Evolutionary conservation across 64 coral and sea anemone species (phyloP).

Genomic region (Montipora sp.): DNA sequence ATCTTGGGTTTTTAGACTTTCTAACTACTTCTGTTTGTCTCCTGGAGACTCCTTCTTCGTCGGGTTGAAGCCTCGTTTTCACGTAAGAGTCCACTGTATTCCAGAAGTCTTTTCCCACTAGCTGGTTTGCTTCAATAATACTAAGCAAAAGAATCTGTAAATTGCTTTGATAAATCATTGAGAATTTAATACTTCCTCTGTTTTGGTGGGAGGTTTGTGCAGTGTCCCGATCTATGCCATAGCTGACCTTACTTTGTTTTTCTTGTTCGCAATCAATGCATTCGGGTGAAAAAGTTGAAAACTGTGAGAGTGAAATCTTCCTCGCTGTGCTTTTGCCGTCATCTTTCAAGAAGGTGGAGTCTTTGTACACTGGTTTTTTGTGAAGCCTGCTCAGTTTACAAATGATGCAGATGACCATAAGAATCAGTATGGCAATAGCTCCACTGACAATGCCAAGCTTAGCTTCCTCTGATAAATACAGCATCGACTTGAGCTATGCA

Average conservation of each 20-base stretch:
- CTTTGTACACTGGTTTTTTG: constrained; percentile 47
- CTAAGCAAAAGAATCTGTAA: constrained; percentile 63
- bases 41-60: constrained; percentile 54
- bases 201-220: constrained; percentile 42
- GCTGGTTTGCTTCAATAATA: constrained; percentile 69
- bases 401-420: constrained; percentile 92
- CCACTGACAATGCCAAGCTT: constrained; percentile 91
- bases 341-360: constrained; percentile 6
- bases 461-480: constrained; percentile 85
- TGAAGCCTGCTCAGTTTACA: constrained; percentile 85
- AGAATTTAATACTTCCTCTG: constrained; percentile 81
- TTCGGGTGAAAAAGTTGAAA: constrained; percentile 22
- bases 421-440: constrained; percentile 74
- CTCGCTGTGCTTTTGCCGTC: background rate
- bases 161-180: constrained; percentile 66
- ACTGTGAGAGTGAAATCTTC: constrained; percentile 33
- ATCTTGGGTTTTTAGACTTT: constrained; percentile 74
- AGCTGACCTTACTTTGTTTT: constrained; percentile 7
- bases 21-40: constrained; percentile 61
- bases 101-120: constrained; percentile 96
- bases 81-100: constrained; percentile 90
- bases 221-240: constrained; percentile 23
- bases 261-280: constrained; percentile 77
- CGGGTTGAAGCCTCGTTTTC: constrained; percentile 63
- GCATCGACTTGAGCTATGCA: constrained; percentile 13